Base-by-base conservation (phyloP, 2,888 invertebrate species). In the Tridacna crocea region DNA sequence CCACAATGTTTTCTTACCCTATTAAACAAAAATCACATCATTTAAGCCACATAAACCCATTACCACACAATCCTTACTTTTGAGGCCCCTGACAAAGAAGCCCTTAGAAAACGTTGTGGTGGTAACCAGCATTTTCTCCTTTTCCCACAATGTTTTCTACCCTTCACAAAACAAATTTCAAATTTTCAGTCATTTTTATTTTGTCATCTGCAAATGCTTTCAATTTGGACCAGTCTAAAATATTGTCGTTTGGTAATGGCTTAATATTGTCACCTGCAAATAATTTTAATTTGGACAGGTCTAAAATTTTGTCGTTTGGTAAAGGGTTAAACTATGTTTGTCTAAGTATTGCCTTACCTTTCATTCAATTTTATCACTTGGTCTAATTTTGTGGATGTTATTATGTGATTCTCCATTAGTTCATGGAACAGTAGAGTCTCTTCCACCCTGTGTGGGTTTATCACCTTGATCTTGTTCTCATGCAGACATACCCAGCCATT, bases 401-500 rank as follows among this genome's bases (percentile, higher is more conserved):
- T 75, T 11, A 86, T 75, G 78, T 93, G 91, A 66, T 89, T 88
- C 19, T 87, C 88, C 87, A 92, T 86, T 58, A 93, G 79, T 19
- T 89, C 89, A 13, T 88, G 87, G 74, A 89, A 90, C 46, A 93
- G 73, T 11, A 92, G 55, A 10, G 89, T 90, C 82, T 93, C 93
- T 48, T 91, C 89, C 4, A 92, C 82, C 47, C 93, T 82, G 75
- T 90, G 89, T n/a, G 91, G 90, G 73, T 92, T 91, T 13, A 92
- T 63, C n/a, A 91, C 46, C 46, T 87, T 79, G 19, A 93, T 63
- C 61, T 88, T 75, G 80, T 88, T 89, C 24, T 87, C 91, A 79
- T 90, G 89, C 46, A 84, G 79, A 89, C 92, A 91, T 12, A 90
- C 75, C 92, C 93, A 93, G 22, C 86, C 84, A 84, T 89, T 87